phyloP scores from a whole-genome alignment of 2,888 invertebrate species.

The Thecophora atra region DNA sequence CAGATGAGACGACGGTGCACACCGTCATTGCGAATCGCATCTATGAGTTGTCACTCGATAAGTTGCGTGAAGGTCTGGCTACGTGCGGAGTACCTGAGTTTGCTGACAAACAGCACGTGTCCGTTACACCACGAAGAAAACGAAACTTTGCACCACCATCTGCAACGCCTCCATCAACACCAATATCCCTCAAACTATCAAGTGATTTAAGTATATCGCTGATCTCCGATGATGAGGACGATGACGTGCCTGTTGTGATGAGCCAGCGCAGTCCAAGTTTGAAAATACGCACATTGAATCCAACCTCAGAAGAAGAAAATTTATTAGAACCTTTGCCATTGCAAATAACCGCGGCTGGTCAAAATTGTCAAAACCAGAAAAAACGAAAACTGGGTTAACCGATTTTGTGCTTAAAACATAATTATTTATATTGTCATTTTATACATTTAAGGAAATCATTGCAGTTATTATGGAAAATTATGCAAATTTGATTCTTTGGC shows the following conservation, averaged over 20 bases:
- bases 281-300: constrained; percentile 29
- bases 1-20: constrained; percentile 62
- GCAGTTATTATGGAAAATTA: neutral
- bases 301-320: constrained; percentile 52
- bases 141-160: constrained; percentile 49
- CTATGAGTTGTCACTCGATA: constrained; percentile 61
- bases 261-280: constrained; percentile 47
- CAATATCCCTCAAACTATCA: constrained; percentile 58
- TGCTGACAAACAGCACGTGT: constrained; percentile 47
- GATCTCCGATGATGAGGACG: constrained; percentile 63
- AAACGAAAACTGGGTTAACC: constrained; percentile 39
- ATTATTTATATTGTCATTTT: constrained; percentile 3
- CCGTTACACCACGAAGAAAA: constrained; percentile 46
- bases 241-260: constrained; percentile 44
- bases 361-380: constrained; percentile 16
- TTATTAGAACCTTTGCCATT: constrained; percentile 39
- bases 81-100: constrained; percentile 60
- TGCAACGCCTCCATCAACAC: constrained; percentile 53
- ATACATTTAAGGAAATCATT: neutral
- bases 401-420: neutral
- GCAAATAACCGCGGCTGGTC: neutral
- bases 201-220: constrained; percentile 63
- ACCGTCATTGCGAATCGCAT: constrained; percentile 63
- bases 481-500: neutral
- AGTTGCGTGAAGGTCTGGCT: constrained; percentile 61